Conservation (phyloP, 2,888 invertebrate genomes). For the Allacma fusca region DNA sequence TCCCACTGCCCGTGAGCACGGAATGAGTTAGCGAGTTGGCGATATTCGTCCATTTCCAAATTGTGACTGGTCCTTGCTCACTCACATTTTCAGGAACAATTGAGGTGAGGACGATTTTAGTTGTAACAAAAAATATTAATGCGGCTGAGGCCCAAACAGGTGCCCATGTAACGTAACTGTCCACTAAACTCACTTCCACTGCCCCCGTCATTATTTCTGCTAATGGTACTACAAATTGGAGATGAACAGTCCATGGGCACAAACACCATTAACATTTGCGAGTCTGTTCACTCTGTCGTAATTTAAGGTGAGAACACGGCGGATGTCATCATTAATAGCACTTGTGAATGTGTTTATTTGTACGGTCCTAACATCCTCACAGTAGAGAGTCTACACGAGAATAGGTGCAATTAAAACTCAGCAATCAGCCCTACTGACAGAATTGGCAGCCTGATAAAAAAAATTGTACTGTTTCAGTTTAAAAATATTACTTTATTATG, state of each 20-base stretch:
- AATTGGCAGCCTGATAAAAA: too few relatives aligned
- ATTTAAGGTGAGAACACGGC: too few relatives aligned
- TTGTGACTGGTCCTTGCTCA: slow-evolving; percentile 47
- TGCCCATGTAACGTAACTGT: slow-evolving; percentile 18
- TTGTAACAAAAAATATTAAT: slow-evolving; percentile 40
- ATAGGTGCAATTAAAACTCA: too few relatives aligned
- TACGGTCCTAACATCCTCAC: too few relatives aligned
- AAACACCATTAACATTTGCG: background rate
- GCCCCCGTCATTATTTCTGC: background rate
- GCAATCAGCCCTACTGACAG: too few relatives aligned
- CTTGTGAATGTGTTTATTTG: too few relatives aligned
- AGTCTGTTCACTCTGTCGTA: background rate
- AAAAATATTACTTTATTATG: too few relatives aligned
- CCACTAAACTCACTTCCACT: background rate
- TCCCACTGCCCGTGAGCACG: slow-evolving; percentile 63
- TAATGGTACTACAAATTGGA: background rate
- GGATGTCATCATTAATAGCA: too few relatives aligned
- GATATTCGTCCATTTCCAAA: slow-evolving; percentile 64
- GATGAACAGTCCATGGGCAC: background rate
- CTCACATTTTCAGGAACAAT: slow-evolving; percentile 37
- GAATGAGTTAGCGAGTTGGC: slow-evolving; percentile 64
- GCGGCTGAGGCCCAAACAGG: slow-evolving; percentile 34
- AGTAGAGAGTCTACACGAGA: too few relatives aligned
- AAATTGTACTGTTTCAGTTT: too few relatives aligned
- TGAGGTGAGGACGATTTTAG: slow-evolving; percentile 24